phyloP scores from a whole-genome alignment of 2,797 vertebrate genomes.

The Phataginus tetradactyla region DNA sequence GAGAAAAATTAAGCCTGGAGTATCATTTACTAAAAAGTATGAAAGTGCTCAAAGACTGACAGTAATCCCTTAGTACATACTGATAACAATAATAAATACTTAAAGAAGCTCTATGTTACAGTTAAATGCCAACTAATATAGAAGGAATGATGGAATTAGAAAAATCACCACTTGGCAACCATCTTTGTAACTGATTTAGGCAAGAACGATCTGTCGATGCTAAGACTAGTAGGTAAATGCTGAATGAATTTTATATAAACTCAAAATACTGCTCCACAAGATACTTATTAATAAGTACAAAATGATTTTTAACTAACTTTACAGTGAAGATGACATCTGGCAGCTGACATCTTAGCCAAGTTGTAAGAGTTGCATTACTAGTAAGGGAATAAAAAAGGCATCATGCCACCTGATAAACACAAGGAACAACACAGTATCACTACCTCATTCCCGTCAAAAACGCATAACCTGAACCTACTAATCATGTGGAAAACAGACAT shows the following conservation, averaged over 20 bases:
- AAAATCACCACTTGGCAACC: not conserved
- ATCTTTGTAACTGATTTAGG: not conserved
- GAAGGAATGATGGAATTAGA: not conserved
- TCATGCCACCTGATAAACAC: accelerated
- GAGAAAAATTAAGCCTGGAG: not conserved
- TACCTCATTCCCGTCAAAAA: not conserved
- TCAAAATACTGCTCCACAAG: not conserved
- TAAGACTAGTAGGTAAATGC: not conserved
- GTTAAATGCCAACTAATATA: not conserved
- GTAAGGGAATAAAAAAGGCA: not conserved
- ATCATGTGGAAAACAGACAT: not conserved
- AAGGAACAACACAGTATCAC: not conserved
- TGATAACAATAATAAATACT: not conserved
- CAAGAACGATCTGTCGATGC: not conserved
- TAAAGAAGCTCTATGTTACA: not conserved
- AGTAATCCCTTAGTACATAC: not conserved
- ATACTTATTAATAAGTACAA: not conserved
- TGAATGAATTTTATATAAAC: not conserved
- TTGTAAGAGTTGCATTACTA: not conserved
- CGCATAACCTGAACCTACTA: not conserved
- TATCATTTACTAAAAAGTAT: not conserved
- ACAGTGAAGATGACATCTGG: not conserved
- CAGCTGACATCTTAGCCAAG: not conserved
- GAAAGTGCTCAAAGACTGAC: not conserved
- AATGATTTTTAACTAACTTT: not conserved